Evolutionary conservation across 2,797 vertebrate genomes (phyloP).

Genomic region (Bucorvus abyssinicus): DNA sequence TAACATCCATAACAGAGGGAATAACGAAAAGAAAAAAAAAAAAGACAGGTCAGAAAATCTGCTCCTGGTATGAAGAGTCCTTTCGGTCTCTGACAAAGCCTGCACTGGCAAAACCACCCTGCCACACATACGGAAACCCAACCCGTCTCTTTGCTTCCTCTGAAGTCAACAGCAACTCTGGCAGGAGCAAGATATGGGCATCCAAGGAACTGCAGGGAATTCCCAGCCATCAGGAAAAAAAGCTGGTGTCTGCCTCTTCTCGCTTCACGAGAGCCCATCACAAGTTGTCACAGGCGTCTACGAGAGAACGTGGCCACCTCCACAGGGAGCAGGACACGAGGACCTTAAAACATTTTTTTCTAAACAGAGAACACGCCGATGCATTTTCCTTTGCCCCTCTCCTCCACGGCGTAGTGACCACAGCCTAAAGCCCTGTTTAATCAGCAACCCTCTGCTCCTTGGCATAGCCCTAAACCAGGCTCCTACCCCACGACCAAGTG

Average conservation of each 20-base stretch:
- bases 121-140: fast-evolving
- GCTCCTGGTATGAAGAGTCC: neutral
- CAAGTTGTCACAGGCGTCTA: neutral
- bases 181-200: neutral
- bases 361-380: fast-evolving
- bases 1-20: neutral
- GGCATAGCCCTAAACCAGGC: neutral
- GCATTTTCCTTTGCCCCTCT: neutral
- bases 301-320: neutral
- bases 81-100: neutral
- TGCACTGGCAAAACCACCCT: fast-evolving
- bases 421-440: neutral
- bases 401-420: neutral
- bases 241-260: neutral
- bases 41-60: neutral
- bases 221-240: neutral
- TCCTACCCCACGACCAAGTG: neutral
- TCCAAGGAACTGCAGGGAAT: neutral
- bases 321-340: neutral
- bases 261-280: neutral
- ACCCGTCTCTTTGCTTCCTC: neutral
- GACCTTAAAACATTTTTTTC: neutral
- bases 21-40: neutral
- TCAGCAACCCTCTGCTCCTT: neutral
- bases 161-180: neutral